A percentile compares a stretch with the other conserved stretches of the same genome.
Evolutionary conservation across 2,113 vertebrate species (phyloP).

Genomic region (Pteronura brasiliensis): DNA sequence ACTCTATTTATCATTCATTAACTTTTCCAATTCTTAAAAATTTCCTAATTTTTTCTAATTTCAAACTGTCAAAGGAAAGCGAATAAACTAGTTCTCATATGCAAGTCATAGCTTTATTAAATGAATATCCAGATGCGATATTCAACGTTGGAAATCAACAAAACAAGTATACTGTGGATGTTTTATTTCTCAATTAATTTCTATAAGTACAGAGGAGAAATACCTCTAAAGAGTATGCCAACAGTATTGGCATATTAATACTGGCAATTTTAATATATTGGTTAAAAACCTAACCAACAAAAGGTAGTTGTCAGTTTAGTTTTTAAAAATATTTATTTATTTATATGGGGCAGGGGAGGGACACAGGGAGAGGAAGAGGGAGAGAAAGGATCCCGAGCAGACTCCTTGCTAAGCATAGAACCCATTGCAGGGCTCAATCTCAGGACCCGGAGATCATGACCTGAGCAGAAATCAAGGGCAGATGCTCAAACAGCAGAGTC

Average conservation of each 20-base stretch:
- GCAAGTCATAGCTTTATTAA: not conserved
- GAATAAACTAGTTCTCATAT: not conserved
- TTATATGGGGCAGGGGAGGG: not conserved
- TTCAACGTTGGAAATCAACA: not conserved
- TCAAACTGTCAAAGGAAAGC: not conserved
- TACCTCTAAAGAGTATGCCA: not conserved
- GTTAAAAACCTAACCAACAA: not conserved
- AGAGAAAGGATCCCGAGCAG: not conserved
- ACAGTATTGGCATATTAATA: not conserved
- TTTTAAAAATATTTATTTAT: not conserved
- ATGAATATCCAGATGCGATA: not conserved
- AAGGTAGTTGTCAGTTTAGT: not conserved
- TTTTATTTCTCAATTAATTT: not conserved
- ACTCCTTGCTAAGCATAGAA: not conserved
- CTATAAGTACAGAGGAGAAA: not conserved
- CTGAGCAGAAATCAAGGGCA: not conserved
- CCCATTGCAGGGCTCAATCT: not conserved
- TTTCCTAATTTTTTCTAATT: not conserved
- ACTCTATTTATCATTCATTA: not conserved
- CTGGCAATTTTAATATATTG: not conserved
- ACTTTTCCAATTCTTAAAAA: not conserved
- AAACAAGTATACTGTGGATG: not conserved
- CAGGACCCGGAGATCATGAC: not conserved
- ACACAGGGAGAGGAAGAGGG: not conserved
- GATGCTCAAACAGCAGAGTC: not conserved